A percentile compares a stretch with the other conserved stretches of the same genome.
Evolutionary conservation across 2,888 invertebrate genomes (phyloP).

Genomic region (Ornithoptera priamus): DNA sequence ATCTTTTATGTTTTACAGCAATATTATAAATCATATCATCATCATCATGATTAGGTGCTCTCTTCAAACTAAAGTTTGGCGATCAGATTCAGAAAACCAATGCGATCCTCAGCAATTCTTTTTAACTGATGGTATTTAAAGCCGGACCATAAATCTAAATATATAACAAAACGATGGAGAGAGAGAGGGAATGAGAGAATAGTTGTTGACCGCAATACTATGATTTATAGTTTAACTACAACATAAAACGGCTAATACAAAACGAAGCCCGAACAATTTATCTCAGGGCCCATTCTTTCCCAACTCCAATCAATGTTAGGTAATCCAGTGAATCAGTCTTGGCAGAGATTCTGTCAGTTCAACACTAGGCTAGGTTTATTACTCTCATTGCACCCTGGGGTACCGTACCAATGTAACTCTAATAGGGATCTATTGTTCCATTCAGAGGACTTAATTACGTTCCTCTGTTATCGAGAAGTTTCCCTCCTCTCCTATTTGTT

Average conservation of each 20-base stretch:
- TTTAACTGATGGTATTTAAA: background rate
- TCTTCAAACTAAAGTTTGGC: too few species aligned
- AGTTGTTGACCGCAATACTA: slow-evolving; percentile 2
- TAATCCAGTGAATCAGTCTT: slow-evolving; percentile 27
- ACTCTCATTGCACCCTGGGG: slow-evolving; percentile 52
- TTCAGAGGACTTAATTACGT: slow-evolving; percentile 47
- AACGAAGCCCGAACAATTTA: slow-evolving; percentile 22
- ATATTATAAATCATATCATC: background rate
- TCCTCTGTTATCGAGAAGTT: slow-evolving; percentile 29
- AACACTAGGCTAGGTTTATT: slow-evolving; percentile 39
- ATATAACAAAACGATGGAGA: too few species aligned
- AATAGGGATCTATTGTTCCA: slow-evolving; percentile 67
- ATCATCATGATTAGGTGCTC: background rate
- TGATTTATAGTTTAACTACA: slow-evolving; percentile 10
- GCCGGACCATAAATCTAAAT: too few species aligned
- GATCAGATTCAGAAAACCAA: too few species aligned
- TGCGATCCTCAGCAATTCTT: too few species aligned
- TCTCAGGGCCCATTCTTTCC: slow-evolving; percentile 20
- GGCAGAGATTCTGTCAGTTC: slow-evolving; percentile 33
- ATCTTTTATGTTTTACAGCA: background rate
- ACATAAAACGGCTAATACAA: slow-evolving; percentile 20
- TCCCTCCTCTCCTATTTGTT: slow-evolving; percentile 11
- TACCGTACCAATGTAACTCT: slow-evolving; percentile 53
- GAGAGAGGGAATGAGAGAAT: background rate
- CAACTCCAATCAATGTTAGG: slow-evolving; percentile 29